Evolutionary conservation across 1,140 invertebrate genomes (phyloP).

Genomic region (Scylla paramamosain): DNA sequence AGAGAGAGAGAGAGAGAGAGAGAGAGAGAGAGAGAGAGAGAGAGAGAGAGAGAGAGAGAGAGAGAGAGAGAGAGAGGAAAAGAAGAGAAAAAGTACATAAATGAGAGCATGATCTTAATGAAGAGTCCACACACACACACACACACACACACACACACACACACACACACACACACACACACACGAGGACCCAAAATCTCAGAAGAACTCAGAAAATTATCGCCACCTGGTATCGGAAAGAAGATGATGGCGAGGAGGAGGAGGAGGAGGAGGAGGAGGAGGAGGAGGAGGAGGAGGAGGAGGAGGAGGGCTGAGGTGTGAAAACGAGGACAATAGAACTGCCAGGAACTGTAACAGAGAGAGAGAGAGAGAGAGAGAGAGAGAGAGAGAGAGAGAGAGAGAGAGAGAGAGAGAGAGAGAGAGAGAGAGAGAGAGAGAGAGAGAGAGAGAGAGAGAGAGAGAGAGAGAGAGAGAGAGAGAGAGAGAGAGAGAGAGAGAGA

Average conservation of each 20-base stretch:
- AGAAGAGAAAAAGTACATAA: too few relatives aligned
- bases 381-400: background rate
- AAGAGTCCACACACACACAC: too few relatives aligned
- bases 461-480: background rate
- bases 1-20: too few relatives aligned
- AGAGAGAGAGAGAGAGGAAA: too few relatives aligned
- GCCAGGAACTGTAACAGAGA: background rate
- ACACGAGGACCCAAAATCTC: background rate
- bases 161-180: background rate
- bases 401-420: background rate
- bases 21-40: too few relatives aligned
- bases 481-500: background rate
- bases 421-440: background rate
- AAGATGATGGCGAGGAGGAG: background rate
- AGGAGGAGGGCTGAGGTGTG: background rate
- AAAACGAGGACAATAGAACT: background rate
- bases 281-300: constrained; percentile 30
- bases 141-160: too few relatives aligned
- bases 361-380: too few relatives aligned
- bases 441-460: background rate
- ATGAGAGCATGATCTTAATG: too few relatives aligned
- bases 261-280: constrained; percentile 27
- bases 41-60: too few relatives aligned
- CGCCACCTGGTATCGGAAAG: background rate
- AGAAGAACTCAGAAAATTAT: too few relatives aligned